Conservation (phyloP, 1,140 invertebrate genomes). For the Drosophila mojavensis region DNA sequence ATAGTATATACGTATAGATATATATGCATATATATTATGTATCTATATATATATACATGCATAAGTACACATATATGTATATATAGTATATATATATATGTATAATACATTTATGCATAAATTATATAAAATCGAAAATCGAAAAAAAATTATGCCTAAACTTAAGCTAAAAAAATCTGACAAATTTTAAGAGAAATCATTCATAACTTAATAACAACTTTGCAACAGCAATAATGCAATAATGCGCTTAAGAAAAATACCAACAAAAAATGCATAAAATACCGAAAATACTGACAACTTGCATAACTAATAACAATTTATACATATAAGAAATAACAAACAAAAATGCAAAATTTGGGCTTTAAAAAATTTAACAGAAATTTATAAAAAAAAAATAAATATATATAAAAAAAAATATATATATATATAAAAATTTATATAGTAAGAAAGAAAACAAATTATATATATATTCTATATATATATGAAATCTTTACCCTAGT, state of each 20-base stretch:
- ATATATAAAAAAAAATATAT: conserved; percentile 22
- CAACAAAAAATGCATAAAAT: neutral
- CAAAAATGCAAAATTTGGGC: conserved; percentile 51
- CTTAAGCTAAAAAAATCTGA: neutral
- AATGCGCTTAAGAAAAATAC: conserved; percentile 39
- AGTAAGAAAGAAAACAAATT: neutral
- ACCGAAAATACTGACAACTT: conserved; percentile 9
- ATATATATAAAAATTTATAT: conserved; percentile 7
- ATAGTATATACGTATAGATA: too few species aligned
- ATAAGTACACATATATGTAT: too few species aligned
- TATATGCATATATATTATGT: too few species aligned
- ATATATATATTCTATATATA: neutral
- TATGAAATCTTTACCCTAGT: conserved; percentile 23
- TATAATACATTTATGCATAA: conserved; percentile 1
- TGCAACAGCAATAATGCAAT: conserved; percentile 29
- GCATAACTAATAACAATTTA: conserved; percentile 24
- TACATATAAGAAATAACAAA: conserved; percentile 26
- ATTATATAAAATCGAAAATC: neutral
- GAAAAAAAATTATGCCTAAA: neutral
- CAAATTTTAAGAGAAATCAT: conserved; percentile 47
- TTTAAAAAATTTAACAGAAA: conserved; percentile 51
- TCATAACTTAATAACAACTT: conserved; percentile 34
- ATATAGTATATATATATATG: conserved; percentile 1
- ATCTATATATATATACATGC: too few species aligned
- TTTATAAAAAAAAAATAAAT: conserved; percentile 29